Evolutionary conservation across 2,113 vertebrate genomes (phyloP).

Genomic region (Erythrolamprus reginae): DNA sequence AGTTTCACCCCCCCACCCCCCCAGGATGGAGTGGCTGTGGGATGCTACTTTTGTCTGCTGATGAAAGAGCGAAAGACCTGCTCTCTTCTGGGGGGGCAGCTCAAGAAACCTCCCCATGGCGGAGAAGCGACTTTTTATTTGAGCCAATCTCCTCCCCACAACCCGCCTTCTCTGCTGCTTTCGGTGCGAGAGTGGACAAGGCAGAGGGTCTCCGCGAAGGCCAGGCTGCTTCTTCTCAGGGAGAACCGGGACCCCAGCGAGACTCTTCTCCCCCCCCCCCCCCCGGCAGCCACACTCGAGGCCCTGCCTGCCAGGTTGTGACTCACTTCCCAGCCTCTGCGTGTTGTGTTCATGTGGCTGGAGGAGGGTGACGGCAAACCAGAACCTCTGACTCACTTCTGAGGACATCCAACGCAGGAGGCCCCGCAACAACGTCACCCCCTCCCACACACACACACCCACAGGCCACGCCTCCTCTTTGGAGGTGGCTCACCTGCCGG

Average conservation of each 20-base stretch:
- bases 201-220: background rate
- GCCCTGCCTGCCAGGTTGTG: conserved; percentile 20
- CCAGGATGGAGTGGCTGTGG: background rate
- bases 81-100: background rate
- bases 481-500: background rate
- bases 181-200: background rate
- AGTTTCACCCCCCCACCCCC: background rate
- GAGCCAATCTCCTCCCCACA: background rate
- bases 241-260: background rate
- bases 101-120: background rate
- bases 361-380: background rate
- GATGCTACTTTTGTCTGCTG: background rate
- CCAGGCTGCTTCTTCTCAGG: background rate
- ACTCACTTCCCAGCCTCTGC: conserved; percentile 21
- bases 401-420: background rate
- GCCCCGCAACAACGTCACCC: background rate
- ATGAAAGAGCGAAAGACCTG: background rate
- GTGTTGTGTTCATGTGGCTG: background rate
- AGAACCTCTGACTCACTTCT: background rate
- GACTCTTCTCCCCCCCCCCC: too few species aligned
- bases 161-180: background rate
- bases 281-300: background rate
- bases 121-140: background rate
- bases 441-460: too few species aligned
- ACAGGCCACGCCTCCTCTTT: too few species aligned